Evolutionary conservation across 1,140 invertebrate species (phyloP).

Genomic region (Globodera rostochiensis): DNA sequence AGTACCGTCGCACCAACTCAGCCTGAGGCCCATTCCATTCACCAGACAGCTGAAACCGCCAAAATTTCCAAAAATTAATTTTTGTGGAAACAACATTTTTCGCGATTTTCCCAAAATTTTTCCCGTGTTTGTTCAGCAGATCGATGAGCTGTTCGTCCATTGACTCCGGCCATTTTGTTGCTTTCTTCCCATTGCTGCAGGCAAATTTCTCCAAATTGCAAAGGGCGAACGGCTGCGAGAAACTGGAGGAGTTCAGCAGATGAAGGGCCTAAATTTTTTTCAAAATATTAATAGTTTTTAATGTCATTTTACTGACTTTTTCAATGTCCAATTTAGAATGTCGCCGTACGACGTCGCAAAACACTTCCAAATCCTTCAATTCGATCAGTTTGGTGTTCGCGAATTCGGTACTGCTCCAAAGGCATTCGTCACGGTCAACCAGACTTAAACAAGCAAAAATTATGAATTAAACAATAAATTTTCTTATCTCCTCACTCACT

Average conservation of each 20-base stretch:
- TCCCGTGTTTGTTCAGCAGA: not conserved
- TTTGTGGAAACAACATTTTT: not conserved
- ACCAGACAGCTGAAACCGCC: not conserved
- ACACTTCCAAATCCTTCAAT: not conserved
- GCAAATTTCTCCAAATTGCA: not conserved
- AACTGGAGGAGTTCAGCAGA: not conserved
- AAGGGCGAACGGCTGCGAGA: not conserved
- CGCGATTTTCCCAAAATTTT: constrained; percentile 15
- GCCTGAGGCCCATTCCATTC: not conserved
- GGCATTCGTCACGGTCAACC: not conserved
- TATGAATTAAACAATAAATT: too few relatives aligned
- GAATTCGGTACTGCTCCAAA: not conserved
- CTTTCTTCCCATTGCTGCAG: not conserved
- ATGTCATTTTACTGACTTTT: not conserved
- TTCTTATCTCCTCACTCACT: too few relatives aligned
- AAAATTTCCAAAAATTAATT: not conserved
- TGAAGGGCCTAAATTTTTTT: not conserved
- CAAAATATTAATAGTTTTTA: not conserved
- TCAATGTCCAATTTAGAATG: not conserved
- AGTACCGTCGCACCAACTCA: not conserved
- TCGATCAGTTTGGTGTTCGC: not conserved
- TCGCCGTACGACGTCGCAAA: not conserved
- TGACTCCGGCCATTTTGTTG: not conserved
- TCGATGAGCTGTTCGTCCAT: not conserved
- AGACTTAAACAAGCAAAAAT: not conserved